These are phyloP conservation scores for Marmota monax DNA, from an alignment of 2,113 vertebrate genomes.

Conservation along the genomic window DNA sequence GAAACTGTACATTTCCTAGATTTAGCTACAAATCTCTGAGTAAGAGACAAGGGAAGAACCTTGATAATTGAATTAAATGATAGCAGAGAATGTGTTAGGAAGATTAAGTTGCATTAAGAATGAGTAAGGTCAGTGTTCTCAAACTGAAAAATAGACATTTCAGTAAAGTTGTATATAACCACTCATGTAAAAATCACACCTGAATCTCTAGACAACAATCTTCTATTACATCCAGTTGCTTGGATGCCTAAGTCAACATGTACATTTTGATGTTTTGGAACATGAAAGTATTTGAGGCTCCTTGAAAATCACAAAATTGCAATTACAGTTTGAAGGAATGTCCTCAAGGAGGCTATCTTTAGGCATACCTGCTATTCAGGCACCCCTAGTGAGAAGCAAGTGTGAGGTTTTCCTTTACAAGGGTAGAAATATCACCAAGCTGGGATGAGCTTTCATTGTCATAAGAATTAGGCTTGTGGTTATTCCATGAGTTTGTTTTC, in stretches of 20 bases:
- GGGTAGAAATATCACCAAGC: neutral
- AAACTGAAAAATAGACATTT: conserved; percentile 6
- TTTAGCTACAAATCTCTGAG: conserved; percentile 11
- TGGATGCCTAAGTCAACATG: neutral
- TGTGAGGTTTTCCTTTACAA: neutral
- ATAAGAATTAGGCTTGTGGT: neutral
- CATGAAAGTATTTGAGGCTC: neutral
- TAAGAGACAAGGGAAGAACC: neutral
- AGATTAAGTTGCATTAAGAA: neutral
- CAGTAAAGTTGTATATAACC: neutral
- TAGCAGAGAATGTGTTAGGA: neutral
- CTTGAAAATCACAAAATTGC: neutral
- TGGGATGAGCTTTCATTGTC: neutral
- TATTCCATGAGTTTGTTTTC: neutral
- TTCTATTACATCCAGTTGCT: neutral
- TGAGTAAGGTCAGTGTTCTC: neutral
- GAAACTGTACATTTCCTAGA: neutral
- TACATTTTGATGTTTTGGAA: neutral
- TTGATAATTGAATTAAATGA: conserved; percentile 14
- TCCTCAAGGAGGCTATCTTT: neutral
- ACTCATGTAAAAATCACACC: neutral
- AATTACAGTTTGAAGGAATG: neutral
- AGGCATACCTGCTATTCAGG: neutral
- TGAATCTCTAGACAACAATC: neutral
- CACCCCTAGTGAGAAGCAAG: neutral